phyloP scores from a whole-genome alignment of 92 coral and sea anemone genomes.

The Zoanthus gigantus region DNA sequence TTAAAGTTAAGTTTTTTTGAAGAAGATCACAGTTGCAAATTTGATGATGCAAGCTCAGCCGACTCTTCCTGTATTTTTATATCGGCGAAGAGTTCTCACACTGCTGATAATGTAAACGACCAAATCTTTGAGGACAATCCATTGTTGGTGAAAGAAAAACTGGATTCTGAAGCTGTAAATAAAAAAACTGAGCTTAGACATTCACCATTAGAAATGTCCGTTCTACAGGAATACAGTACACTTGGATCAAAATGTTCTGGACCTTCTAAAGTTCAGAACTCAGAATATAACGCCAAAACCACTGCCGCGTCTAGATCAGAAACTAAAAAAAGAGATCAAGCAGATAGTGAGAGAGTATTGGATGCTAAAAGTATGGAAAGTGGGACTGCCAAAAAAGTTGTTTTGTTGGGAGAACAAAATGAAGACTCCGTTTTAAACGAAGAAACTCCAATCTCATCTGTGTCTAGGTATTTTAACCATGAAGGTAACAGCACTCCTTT shows the following conservation, averaged over 20 bases:
- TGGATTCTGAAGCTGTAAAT: background rate
- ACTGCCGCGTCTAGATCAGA: background rate
- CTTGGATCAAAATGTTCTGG: background rate
- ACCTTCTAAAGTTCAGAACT: background rate
- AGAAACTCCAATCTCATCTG: slow-evolving; percentile 1
- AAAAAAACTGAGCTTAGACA: background rate
- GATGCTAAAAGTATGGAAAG: background rate
- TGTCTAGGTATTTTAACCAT: background rate
- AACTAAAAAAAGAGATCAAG: background rate
- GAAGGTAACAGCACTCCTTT: background rate
- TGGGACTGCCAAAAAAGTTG: background rate
- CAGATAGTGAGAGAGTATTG: background rate
- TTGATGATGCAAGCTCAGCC: background rate
- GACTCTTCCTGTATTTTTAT: background rate
- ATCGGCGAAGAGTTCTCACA: background rate
- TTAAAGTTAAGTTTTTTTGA: background rate
- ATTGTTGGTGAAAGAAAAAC: background rate
- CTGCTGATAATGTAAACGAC: background rate
- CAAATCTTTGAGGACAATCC: background rate
- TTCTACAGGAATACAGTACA: background rate
- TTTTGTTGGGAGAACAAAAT: background rate
- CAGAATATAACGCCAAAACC: background rate
- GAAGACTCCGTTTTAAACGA: background rate
- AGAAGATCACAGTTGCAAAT: background rate
- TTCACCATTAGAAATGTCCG: background rate